Evolutionary conservation across 2,113 vertebrate species (phyloP).

Genomic region (Xiphophorus hellerii): DNA sequence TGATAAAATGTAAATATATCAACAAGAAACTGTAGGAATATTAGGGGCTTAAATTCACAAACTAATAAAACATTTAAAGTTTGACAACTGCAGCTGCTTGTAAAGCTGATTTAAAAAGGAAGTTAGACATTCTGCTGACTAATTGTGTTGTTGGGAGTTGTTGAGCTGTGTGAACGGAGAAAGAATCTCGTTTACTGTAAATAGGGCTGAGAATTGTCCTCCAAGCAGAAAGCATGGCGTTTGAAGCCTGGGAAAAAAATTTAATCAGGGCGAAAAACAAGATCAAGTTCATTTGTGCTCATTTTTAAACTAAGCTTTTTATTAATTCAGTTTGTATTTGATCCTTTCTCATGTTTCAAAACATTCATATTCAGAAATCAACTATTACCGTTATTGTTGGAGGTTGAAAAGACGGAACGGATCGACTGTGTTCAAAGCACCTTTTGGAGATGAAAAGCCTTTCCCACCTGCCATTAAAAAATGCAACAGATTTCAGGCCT

Average conservation of each 20-base stretch:
- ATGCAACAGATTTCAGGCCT: conserved; percentile 6
- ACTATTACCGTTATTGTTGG: conserved; percentile 11
- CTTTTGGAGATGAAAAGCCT: conserved; percentile 5
- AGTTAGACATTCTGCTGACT: background rate
- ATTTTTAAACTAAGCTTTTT: background rate
- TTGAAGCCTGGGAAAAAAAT: background rate
- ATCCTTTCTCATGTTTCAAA: background rate
- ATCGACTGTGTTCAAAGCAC: conserved; percentile 8
- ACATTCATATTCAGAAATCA: background rate
- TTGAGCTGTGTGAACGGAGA: background rate
- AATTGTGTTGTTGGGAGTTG: background rate
- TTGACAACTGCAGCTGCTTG: background rate
- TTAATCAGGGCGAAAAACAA: background rate
- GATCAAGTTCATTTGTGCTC: background rate
- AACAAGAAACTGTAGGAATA: too few species aligned
- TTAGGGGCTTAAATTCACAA: background rate
- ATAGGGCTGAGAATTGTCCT: background rate
- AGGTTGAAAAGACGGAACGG: conserved; percentile 1
- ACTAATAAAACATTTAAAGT: background rate
- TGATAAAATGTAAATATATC: too few species aligned
- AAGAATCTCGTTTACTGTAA: conserved; percentile 6
- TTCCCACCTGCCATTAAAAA: conserved; percentile 20
- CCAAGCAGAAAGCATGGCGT: background rate
- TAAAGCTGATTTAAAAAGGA: background rate
- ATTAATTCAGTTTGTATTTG: background rate